Base-by-base conservation (phyloP, 2,797 vertebrate genomes). In the Pangasius djambal region DNA sequence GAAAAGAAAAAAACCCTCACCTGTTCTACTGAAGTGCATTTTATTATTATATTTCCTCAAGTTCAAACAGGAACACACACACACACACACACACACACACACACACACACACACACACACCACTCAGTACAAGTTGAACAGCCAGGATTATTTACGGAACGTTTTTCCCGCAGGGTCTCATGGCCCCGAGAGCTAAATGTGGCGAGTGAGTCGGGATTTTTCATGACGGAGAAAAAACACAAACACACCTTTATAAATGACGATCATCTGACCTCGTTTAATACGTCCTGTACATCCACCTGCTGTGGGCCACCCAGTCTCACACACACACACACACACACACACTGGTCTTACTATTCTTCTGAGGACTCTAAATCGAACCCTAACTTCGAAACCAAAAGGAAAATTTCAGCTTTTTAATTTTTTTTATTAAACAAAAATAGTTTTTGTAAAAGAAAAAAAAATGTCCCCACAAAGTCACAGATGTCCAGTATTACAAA, bases 251-350 rank as follows among this genome's bases (percentile, higher is more conserved):
- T 89, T 90, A 90, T 91, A 90, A 90, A 92, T 90, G 88, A 88
- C 63, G 84, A 57, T 88, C 82, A 25, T 90, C 88, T 91, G 91
- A 91, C 88, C 91, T 91, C 63, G 8, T 48, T 88, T 89, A 88
- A 90, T 72, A 85, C 74, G 75, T 70, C 85, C 85, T 90, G 50
- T 52, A 84, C 63, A 87, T 90, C 89, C 86, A 92, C 91, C 91
- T 90, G 91, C 91, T 92, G 87, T 88, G 89, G 90, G 81, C 90
- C 91, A 92, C 91, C 91, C 91, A 90, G 72, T 13, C 61, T 31
- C 55, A 31, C 55, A 59, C 37, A 77, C 28, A 87, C 59, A 84
- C 25, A 84, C 61, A 67, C 67, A 48, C 55, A 59, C 34, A 75
- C 34, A 75, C 37, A 86, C 85, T 50, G 5, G 57, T 59, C 20